Evolutionary conservation across 2,113 vertebrate species (phyloP), one percentile per base, ranked within the genome.

Genomic region (Macquaria ambigua): DNA sequence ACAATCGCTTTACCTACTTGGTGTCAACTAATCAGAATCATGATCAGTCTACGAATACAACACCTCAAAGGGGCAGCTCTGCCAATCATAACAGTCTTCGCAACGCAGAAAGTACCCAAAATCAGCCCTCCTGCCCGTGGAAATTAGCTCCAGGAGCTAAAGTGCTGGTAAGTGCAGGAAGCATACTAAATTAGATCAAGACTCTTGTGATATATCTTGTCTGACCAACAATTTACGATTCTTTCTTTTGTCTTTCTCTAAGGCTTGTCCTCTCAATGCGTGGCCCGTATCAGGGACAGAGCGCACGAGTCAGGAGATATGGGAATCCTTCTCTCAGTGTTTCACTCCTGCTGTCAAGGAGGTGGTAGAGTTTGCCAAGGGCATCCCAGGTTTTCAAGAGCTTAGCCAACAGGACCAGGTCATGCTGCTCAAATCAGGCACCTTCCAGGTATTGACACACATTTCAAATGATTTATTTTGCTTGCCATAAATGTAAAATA

Each of bases 351-450:
- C 96, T 37, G 96, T 96, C 73, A 95, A 93, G 53, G 96, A 96
- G 85, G 96, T 96, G 76, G 96, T 96, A 20, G 96, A 96, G 87
- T 96, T 96, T 80, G 96, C 96, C 53, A 96, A 96, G 81, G 96
- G 96, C 67, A 96, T 96, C 76, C 96, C 96, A 12, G 96, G 96
- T 66, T 96, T 96, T 84, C 95, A 95, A 87, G 92, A 92, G 75
- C 95, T 96, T 11, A 94, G 95, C 91, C 96, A 96, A 76, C 95
- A 96, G 20, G 96, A 96, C 90, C 96, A 96, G 79, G 95, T 96
- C 89, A 95, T 96, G 95, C 92, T 96, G 90, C 95, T 96, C 37
- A 96, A 96, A 90, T 96, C 96, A 12, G 96, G 96, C 66, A 96
- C 96, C 21, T 96, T 96, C 87, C 96, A 96, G 96, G 96, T 96